These are phyloP conservation scores for Apomyelois bistriatella DNA, from an alignment of 2,888 invertebrate genomes.

Conservation along the genomic window DNA sequence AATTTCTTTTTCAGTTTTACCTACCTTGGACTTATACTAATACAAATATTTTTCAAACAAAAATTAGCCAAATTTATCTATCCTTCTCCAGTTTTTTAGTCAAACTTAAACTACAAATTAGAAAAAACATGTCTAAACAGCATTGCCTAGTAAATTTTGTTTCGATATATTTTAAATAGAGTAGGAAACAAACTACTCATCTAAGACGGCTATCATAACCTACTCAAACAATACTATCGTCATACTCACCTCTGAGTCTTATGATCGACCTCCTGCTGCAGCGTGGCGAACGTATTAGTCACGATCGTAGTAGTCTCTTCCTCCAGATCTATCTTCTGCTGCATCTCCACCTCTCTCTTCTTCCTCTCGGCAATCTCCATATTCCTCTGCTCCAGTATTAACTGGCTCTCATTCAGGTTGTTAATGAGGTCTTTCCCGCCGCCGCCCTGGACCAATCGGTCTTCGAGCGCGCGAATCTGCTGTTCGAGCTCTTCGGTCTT, in stretches of 20 bases:
- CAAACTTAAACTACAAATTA: no score
- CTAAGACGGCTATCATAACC: no score
- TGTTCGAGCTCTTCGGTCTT: slow-evolving; percentile 87
- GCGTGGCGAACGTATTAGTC: slow-evolving; percentile 92
- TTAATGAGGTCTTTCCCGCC: slow-evolving; percentile 92
- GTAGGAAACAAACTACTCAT: no score
- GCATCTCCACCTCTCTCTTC: slow-evolving; percentile 94
- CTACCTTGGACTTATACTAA: no score
- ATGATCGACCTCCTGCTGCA: slow-evolving; percentile 98
- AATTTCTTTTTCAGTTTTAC: no score
- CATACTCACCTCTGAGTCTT: slow-evolving; percentile 90
- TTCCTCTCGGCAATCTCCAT: slow-evolving; percentile 94
- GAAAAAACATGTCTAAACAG: no score
- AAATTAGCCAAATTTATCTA: no score
- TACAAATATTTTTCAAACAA: no score
- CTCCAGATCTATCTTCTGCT: slow-evolving; percentile 94
- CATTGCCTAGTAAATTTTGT: no score
- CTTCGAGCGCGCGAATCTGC: slow-evolving; percentile 92
- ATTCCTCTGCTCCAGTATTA: slow-evolving; percentile 89
- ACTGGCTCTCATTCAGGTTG: slow-evolving; percentile 96
- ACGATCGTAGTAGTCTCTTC: slow-evolving; percentile 96
- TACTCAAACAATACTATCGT: no score
- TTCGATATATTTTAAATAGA: no score
- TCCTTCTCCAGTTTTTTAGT: no score
- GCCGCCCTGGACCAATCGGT: slow-evolving; percentile 95